Evolutionary conservation across 2,113 vertebrate genomes (phyloP).

Genomic region (Tragelaphus strepsiceros): DNA sequence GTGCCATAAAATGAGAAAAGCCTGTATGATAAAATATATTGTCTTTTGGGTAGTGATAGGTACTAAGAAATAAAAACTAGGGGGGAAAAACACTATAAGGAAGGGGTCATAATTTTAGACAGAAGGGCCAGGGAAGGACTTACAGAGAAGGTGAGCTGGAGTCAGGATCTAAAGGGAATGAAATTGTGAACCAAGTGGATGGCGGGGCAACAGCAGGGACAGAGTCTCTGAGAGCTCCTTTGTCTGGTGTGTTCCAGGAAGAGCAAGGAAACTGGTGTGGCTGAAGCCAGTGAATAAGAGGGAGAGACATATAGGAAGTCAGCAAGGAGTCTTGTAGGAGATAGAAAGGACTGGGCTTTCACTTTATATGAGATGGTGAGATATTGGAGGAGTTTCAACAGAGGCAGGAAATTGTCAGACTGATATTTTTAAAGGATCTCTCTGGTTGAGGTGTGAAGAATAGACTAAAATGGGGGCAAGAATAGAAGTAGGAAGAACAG

Average conservation of each 20-base stretch:
- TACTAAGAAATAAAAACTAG: neutral
- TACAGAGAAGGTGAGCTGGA: neutral
- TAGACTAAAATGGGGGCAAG: neutral
- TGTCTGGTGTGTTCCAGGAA: neutral
- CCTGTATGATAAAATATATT: neutral
- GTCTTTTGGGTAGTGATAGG: neutral
- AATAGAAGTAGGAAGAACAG: neutral
- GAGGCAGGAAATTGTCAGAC: neutral
- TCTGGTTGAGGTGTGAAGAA: neutral
- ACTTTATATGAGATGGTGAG: neutral
- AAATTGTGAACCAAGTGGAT: neutral
- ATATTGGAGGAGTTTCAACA: neutral
- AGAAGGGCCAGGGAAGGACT: neutral
- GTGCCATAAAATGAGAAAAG: neutral
- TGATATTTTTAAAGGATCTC: neutral
- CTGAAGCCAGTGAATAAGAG: neutral
- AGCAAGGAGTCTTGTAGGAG: neutral
- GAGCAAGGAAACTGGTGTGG: neutral
- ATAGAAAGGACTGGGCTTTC: neutral
- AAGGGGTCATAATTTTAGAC: neutral
- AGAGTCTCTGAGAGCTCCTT: neutral
- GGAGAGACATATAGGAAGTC: neutral
- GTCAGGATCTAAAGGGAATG: neutral
- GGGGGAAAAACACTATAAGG: too few relatives aligned
- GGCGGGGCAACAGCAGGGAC: neutral